Percentiles rank a stretch among this genome's conserved stretches.
These are phyloP conservation scores for Acanthopagrus latus DNA, from an alignment of 2,797 vertebrate genomes.

Conservation along the genomic window DNA sequence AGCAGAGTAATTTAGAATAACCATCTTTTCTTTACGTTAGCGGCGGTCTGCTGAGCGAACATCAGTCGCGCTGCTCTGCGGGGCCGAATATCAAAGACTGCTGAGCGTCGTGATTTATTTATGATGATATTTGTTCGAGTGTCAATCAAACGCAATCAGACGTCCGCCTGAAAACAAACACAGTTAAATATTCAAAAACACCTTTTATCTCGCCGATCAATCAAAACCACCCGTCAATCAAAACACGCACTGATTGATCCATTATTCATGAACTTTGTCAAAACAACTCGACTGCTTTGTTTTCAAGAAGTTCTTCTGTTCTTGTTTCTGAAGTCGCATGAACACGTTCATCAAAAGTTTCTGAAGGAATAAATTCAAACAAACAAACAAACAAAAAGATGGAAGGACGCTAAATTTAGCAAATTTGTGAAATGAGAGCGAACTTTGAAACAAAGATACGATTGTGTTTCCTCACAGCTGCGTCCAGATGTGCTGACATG, in stretches of 20 bases:
- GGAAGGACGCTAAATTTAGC: no score
- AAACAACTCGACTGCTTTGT: slow-evolving; percentile 4
- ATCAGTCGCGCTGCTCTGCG: background rate
- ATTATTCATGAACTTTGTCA: background rate
- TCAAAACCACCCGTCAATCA: slow-evolving; percentile 52
- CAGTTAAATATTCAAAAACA: slow-evolving; percentile 56
- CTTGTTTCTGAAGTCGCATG: background rate
- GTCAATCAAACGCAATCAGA: slow-evolving; percentile 28
- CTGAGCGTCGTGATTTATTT: slow-evolving; percentile 58
- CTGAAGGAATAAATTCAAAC: no score
- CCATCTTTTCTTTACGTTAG: background rate
- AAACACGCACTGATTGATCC: slow-evolving; percentile 20
- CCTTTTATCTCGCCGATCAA: slow-evolving; percentile 58
- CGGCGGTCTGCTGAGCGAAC: background rate
- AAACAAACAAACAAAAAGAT: background rate
- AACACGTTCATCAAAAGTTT: background rate
- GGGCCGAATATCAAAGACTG: slow-evolving; percentile 53
- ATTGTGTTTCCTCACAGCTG: no score
- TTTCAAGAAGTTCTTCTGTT: background rate
- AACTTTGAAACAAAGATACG: no score
- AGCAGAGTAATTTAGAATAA: background rate
- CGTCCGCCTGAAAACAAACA: slow-evolving; percentile 36
- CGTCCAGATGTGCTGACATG: no score
- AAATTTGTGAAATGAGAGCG: no score
- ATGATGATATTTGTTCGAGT: slow-evolving; percentile 38